These are phyloP conservation scores for Sebastes cheni DNA, from an alignment of 2,797 vertebrate genomes.

Conservation along the genomic window DNA sequence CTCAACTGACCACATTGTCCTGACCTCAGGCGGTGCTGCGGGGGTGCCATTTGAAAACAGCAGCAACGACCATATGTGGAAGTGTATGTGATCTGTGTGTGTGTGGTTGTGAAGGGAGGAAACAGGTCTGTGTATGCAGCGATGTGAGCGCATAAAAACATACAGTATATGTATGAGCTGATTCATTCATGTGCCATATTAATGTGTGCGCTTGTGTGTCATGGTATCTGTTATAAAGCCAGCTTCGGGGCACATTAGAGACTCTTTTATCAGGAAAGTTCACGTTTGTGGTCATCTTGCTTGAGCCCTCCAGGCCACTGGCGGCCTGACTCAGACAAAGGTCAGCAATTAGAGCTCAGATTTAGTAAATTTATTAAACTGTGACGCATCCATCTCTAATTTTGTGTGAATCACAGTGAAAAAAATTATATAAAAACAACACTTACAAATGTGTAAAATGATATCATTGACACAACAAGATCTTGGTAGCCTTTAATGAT, in stretches of 20 bases:
- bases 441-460: slow-evolving; percentile 8
- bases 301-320: slow-evolving; percentile 43
- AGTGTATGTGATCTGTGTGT: slow-evolving; percentile 3
- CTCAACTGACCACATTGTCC: slow-evolving; percentile 45
- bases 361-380: slow-evolving; percentile 30
- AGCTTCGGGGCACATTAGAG: slow-evolving; percentile 38
- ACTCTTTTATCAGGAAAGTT: slow-evolving; percentile 50
- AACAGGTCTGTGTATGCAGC: background rate
- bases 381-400: background rate
- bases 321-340: slow-evolving; percentile 65
- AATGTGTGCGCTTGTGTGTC: slow-evolving; percentile 1
- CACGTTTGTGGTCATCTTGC: slow-evolving; percentile 26
- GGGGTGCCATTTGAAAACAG: slow-evolving; percentile 30
- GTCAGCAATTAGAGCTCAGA: slow-evolving; percentile 69
- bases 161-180: background rate
- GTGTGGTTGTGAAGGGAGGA: background rate
- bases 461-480: slow-evolving; percentile 12
- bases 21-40: slow-evolving; percentile 56
- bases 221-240: slow-evolving; percentile 31
- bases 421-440: slow-evolving; percentile 18
- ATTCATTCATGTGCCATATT: background rate
- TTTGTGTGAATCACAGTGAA: background rate
- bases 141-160: background rate
- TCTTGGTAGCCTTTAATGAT: slow-evolving; percentile 27
- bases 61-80: slow-evolving; percentile 30